These are phyloP conservation scores for Arbacia lixula DNA, from an alignment of 53 echinoderm and acorn worm species.

Conservation along the genomic window DNA sequence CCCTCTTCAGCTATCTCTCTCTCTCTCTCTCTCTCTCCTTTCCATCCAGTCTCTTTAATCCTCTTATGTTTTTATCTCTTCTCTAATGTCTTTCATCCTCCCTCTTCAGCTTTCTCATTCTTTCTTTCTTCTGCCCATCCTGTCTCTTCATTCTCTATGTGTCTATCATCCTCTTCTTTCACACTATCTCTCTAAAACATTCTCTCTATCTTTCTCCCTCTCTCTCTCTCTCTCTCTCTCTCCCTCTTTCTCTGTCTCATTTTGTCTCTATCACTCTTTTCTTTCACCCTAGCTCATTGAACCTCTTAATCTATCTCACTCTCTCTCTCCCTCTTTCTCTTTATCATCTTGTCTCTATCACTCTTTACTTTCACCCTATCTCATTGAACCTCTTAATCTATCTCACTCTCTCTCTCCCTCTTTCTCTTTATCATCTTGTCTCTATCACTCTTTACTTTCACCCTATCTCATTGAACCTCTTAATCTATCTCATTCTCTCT, in stretches of 20 bases:
- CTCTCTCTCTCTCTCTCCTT: not conserved
- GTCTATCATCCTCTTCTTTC: too few species aligned
- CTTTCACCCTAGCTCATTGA: too few species aligned
- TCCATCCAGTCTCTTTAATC: too few species aligned
- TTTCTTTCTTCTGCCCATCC: not conserved
- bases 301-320: not conserved
- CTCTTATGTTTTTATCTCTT: too few species aligned
- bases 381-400: not conserved
- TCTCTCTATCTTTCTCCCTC: not conserved
- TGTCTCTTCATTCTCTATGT: too few species aligned
- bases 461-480: not conserved
- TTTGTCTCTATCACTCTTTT: not conserved
- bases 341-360: not conserved
- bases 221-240: not conserved
- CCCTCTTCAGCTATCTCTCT: not conserved
- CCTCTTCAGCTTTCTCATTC: not conserved
- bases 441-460: not conserved
- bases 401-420: constrained; percentile 23
- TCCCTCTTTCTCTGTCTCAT: not conserved
- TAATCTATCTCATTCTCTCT: too few species aligned
- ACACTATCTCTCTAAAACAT: not conserved
- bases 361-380: not conserved
- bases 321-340: not conserved
- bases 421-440: too few species aligned
- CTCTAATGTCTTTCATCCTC: too few species aligned